Percentiles rank a stretch among this genome's conserved stretches.
Conservation (phyloP, 2,888 invertebrate genomes). For the Xanthia icteritia region DNA sequence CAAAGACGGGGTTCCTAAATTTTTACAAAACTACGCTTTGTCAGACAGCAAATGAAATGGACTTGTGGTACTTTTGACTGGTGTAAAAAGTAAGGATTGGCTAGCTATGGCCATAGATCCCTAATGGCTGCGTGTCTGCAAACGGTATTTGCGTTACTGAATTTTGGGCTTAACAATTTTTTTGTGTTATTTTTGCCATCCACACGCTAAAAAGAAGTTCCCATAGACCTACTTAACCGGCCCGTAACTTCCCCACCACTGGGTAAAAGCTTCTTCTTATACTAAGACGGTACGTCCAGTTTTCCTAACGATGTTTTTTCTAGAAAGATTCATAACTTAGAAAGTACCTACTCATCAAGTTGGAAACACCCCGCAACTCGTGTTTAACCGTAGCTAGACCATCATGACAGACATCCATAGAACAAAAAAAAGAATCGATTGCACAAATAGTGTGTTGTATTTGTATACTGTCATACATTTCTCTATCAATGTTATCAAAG, state of each 20-base stretch:
- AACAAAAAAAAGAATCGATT: not conserved
- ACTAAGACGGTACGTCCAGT: not conserved
- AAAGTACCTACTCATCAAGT: not conserved
- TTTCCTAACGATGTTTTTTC: not conserved
- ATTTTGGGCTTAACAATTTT: not conserved
- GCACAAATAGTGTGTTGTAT: too few species aligned
- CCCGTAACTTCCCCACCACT: not conserved
- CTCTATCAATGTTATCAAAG: not conserved
- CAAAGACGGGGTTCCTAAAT: not conserved
- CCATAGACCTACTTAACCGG: not conserved
- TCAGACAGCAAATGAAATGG: not conserved
- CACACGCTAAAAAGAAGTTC: too few species aligned
- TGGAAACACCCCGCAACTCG: not conserved
- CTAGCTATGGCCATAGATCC: not conserved
- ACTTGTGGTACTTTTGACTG: not conserved
- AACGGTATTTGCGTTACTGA: not conserved
- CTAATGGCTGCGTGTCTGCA: not conserved
- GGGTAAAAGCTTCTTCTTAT: not conserved
- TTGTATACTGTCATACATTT: not conserved
- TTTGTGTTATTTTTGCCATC: not conserved
- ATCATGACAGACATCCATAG: not conserved
- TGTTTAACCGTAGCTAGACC: not conserved
- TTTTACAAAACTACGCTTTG: conserved; percentile 2
- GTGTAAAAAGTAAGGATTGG: not conserved
- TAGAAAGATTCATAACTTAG: too few species aligned